These are phyloP conservation scores for Meiosimyza decipiens DNA, from an alignment of 2,888 invertebrate genomes.

Conservation along the genomic window DNA sequence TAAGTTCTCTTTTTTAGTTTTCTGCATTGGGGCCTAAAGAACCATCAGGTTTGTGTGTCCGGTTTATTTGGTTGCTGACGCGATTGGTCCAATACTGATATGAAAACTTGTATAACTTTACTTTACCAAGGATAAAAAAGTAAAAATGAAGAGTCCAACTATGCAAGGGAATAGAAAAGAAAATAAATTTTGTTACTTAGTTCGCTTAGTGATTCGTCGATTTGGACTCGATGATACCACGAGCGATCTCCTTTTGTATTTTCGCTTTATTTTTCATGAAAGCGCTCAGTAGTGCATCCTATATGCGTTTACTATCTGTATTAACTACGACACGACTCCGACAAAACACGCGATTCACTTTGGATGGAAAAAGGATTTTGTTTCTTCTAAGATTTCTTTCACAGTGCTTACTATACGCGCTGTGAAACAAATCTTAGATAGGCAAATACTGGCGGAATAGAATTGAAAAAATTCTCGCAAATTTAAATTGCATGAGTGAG, in stretches of 20 bases:
- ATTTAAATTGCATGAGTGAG: conserved; percentile 28
- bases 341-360: conserved; percentile 30
- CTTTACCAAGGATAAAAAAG: conserved; percentile 11
- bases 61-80: conserved; percentile 31
- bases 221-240: conserved; percentile 24
- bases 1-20: conserved; percentile 21
- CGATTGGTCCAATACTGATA: conserved; percentile 37
- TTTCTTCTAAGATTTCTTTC: background rate
- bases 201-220: conserved; percentile 23
- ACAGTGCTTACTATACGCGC: conserved; percentile 6
- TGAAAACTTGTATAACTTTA: conserved; percentile 17
- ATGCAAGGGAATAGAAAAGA: background rate
- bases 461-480: conserved; percentile 30
- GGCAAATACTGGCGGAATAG: conserved; percentile 21
- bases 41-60: background rate
- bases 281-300: conserved; percentile 9
- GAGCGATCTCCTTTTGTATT: background rate
- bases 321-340: conserved; percentile 15
- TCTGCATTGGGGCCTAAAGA: background rate
- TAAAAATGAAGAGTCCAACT: conserved; percentile 11
- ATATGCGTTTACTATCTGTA: conserved; percentile 2
- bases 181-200: conserved; percentile 1
- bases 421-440: conserved; percentile 32
- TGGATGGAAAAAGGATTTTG: background rate
- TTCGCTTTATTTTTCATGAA: background rate